Base-by-base conservation (phyloP, 2,888 invertebrate species). In the Parnassius orleans region DNA sequence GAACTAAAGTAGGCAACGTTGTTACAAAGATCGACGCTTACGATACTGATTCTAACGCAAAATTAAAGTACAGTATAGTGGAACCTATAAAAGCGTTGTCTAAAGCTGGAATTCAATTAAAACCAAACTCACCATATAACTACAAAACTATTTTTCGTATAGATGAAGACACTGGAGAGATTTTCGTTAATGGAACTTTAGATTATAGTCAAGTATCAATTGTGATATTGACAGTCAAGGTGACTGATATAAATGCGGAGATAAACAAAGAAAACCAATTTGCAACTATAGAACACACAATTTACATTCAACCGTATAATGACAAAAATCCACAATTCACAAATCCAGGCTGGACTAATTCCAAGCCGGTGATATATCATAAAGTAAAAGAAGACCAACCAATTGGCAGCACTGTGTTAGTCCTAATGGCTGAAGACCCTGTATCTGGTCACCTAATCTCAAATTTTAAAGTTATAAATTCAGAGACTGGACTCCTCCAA, bases 231-330 rank as follows among this genome's bases (percentile, higher is more conserved):
- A 94, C 94, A 0, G 92, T 96, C 0, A 93, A 94, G 81, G 96
- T 94, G 0, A 85, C 86, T 19, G 96, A 96, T 79, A 66, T 93
- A 2, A 95, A 96, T 72, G 96, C 95, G 0, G 93, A 93, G 66
- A 86, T 94, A 0, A 92, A 94, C 68, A 93, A 92, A 57, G 94
- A 94, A 2, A 84, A 87, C 1, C 96, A 96, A 79, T 90, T 93
- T 52, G 94, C 93, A 56, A 84, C 90, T 58, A 93, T 93, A 0
- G 96, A 96, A 73, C 94, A 96, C 9, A 95, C 96, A 0, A 91
- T 96, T 50, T 96, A 96, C 75, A 93, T 96, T 42, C 95, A 96
- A 77, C 95, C 96, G 0, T 95, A 95, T 76, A 94, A 95, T 66
- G 95, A 96, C 69, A 94, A 95, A 72, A 95, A 95, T 81, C 95